Base-by-base conservation (phyloP, 64 coral and sea anemone species). In the Montipora cactus region DNA sequence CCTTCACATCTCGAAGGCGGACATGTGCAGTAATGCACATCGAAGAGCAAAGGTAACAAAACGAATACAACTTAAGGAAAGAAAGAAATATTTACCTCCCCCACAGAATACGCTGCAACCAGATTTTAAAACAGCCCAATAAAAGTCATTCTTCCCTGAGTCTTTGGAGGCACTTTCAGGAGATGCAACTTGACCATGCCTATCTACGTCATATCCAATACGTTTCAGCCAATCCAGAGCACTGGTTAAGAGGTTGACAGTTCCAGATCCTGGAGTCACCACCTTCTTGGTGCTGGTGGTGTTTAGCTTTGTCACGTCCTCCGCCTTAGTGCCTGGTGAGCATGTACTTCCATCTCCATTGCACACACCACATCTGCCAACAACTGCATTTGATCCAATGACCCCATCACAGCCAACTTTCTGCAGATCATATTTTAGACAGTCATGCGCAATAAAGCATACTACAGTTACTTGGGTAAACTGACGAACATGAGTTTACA, bases 301-400 rank as follows among this genome's bases (percentile, higher is more conserved):
- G 11, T 44, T 74, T n/a, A 67, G 93, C 74, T 47, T 76, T 46
- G 47, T 88, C 25, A 73, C 61, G 19, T 57, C 91, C 20, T 88
- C 28, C 28, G 28, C 90, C 79, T 80, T 95, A n/a, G 83, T 77
- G 75, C 81, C 59, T 7, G 89, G 80, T 21, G 74, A 79, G 53
- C 97, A 99, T 6, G 91, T 91, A 45, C 94, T 94, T 14, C 97
- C 97, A 51, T 99, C 97, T 25, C 94, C 97, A 55, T 99, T 95
- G 70, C 97, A 99, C 53, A 99, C 92, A 48, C 97, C 97, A 71
- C 97, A 99, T 75, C 97, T 87, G 45, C 96, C 97, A n/a, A 99
- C n/a, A 13, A 96, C 92, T 75, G 97, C 97, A 4, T 49, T 88
- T 11, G 97, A 99, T 44, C 94, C 97, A 91, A 99, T 96, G 16